Evolutionary conservation across 2,797 vertebrate genomes (phyloP).

Genomic region (Remorina albescens): DNA sequence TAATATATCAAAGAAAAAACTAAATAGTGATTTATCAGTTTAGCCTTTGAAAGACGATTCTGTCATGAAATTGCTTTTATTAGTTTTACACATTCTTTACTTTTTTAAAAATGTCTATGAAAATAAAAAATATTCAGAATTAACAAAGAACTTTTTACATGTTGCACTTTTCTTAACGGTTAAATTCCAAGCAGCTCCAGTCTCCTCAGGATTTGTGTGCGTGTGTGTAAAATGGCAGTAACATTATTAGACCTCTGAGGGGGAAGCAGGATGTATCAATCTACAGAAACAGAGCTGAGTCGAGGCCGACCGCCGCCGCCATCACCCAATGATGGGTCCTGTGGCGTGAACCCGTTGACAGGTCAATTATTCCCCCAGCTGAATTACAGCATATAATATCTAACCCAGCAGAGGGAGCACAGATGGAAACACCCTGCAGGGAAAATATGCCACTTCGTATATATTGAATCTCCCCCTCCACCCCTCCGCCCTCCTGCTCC

Average conservation of each 20-base stretch:
- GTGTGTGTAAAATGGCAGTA: slow-evolving; percentile 33
- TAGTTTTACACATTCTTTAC: neutral
- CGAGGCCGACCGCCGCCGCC: slow-evolving; percentile 29
- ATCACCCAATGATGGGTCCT: slow-evolving; percentile 65
- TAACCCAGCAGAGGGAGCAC: slow-evolving; percentile 60
- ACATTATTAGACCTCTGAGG: slow-evolving; percentile 62
- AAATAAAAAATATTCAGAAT: no score
- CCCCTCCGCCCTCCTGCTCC: neutral
- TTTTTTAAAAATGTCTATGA: neutral
- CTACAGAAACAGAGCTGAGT: slow-evolving; percentile 60
- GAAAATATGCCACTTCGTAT: slow-evolving; percentile 68
- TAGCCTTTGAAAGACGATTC: neutral
- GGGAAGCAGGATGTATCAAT: slow-evolving; percentile 74
- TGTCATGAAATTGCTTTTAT: neutral
- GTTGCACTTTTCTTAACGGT: no score
- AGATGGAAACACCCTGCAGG: slow-evolving; percentile 74
- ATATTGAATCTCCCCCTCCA: slow-evolving; percentile 46
- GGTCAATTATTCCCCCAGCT: slow-evolving; percentile 82
- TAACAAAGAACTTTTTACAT: no score
- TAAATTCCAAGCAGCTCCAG: neutral
- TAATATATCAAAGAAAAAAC: no score
- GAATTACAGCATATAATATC: slow-evolving; percentile 83
- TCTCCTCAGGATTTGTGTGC: slow-evolving; percentile 7
- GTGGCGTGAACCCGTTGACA: slow-evolving; percentile 76
- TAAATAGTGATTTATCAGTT: neutral